These are phyloP conservation scores for Andrena flavipes DNA, from an alignment of 2,888 invertebrate genomes.

Conservation along the genomic window DNA sequence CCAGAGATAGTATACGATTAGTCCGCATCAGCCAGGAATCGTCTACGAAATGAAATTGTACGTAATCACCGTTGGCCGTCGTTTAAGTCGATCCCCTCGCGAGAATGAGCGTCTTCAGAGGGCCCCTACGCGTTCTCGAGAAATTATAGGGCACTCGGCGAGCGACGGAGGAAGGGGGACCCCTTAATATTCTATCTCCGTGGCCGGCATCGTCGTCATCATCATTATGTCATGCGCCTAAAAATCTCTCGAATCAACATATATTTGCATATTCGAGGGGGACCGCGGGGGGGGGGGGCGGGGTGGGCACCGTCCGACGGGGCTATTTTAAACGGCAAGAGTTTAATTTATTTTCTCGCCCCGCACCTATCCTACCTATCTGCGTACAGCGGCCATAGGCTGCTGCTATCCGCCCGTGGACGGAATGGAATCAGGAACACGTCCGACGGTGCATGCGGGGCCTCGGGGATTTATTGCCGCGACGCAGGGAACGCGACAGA, in stretches of 20 bases:
- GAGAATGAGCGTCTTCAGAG: conserved; percentile 62
- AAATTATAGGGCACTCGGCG: conserved; percentile 67
- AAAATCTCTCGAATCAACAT: conserved; percentile 72
- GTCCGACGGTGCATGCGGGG: conserved; percentile 58
- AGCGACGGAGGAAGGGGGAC: neutral
- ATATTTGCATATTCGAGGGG: conserved; percentile 69
- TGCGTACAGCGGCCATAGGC: conserved; percentile 8
- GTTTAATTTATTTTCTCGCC: conserved; percentile 72
- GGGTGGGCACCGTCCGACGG: neutral
- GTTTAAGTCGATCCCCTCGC: conserved; percentile 60
- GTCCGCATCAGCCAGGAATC: conserved; percentile 44
- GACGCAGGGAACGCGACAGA: conserved; percentile 59
- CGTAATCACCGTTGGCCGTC: conserved; percentile 55
- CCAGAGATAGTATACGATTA: conserved; percentile 35
- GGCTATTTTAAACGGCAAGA: conserved; percentile 64
- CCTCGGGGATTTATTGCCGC: conserved; percentile 64
- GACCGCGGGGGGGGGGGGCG: conserved; percentile 20
- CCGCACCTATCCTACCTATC: conserved; percentile 20
- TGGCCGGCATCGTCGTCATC: conserved; percentile 60
- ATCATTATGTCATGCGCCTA: conserved; percentile 72
- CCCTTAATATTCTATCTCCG: conserved; percentile 74
- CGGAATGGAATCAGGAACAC: conserved; percentile 71
- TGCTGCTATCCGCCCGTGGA: conserved; percentile 20
- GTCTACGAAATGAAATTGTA: conserved; percentile 57
- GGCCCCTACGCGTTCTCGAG: conserved; percentile 44